These are phyloP conservation scores for Ceyx cyanopectus DNA, from an alignment of 2,113 vertebrate genomes.

Conservation along the genomic window DNA sequence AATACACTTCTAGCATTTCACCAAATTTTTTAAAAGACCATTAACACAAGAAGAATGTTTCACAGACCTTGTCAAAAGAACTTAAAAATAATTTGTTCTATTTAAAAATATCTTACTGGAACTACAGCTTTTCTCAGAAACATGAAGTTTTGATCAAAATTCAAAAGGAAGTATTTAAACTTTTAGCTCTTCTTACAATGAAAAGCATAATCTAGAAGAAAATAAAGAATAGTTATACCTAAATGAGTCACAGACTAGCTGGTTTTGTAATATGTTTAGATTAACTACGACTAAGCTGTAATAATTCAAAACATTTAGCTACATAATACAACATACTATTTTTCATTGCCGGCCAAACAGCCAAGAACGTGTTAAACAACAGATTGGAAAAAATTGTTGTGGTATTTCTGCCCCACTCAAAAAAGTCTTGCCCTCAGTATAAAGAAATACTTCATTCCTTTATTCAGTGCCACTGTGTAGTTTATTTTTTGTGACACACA, in stretches of 20 bases:
- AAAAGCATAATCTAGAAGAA: background rate
- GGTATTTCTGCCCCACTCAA: background rate
- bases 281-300: background rate
- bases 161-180: background rate
- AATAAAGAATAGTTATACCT: background rate
- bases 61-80: background rate
- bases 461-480: background rate
- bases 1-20: background rate
- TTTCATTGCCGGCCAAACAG: background rate
- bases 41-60: background rate
- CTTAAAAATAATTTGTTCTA: background rate
- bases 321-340: background rate
- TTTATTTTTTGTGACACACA: slow-evolving; percentile 47
- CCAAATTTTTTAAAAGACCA: background rate
- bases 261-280: background rate
- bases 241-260: background rate
- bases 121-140: background rate
- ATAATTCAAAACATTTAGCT: background rate
- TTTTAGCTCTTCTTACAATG: background rate
- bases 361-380: background rate
- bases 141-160: background rate
- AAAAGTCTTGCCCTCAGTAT: background rate
- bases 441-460: background rate
- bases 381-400: background rate
- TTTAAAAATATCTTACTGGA: background rate